Base-by-base conservation (phyloP, 2,888 invertebrate species). In the Drosophila mercatorum region DNA sequence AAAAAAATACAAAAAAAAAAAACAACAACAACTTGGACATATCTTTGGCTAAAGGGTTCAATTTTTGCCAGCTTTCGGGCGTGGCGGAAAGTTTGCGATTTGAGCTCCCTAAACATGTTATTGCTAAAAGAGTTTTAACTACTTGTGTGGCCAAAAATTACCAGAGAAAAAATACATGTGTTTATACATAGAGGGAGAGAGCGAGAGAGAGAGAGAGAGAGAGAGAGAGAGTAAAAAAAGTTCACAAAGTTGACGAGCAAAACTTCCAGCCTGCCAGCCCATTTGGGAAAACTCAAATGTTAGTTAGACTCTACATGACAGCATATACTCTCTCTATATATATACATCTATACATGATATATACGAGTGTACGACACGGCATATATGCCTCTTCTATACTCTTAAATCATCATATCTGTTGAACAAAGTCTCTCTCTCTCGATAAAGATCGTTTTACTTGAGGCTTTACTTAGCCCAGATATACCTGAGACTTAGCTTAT, bases 141-240 rank as follows among this genome's bases (percentile, higher is more conserved):
- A 81, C 80, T 75, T 74, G 59, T 81, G 81, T 68, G 78, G 78
- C 80, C 80, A 68, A 68, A 79, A 80, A 79, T 75, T 76, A 80
- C 67, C 46, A 65, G 44, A 58, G 31, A 34, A 28, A 31, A 57
- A 34, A 57, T 28, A 57, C 31, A 57, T 52, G 31, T 51, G n/a
- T 34, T 4, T 28, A 8, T 8, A 8, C 10, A 34, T 10, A 34
- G 10, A 34, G 34, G 3, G 8, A 28, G 14, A 14, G 47, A 44
- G 22, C 3, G 44, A 12, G 26, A 6, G 22, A 11, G 28, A 22
- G 22, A 22, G 22, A 22, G 22, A 22, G 22, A 1, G 22, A 22
- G 22, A 22, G 22, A 22, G 22, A 2, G 5, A 8, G 17, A 6
- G 28, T 55, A 31, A 44, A 31, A 43, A 66, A 78, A 77, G 52